phyloP scores from a whole-genome alignment of 2,888 invertebrate species.

The Mystacides longicornis region DNA sequence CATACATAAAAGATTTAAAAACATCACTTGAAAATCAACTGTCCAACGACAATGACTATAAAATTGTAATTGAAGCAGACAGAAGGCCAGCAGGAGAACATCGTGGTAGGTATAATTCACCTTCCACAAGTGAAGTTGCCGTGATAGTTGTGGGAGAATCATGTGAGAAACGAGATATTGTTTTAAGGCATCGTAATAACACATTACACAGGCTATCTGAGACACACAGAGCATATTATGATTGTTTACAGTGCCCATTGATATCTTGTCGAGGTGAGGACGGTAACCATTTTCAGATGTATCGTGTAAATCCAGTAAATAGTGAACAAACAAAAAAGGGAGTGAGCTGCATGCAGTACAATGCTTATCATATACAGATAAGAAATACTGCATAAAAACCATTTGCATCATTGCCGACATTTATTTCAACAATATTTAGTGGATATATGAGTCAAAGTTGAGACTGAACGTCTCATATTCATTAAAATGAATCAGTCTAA shows the following conservation, averaged over 20 bases:
- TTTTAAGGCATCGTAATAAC: neutral
- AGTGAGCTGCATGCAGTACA: neutral
- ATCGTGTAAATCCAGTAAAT: neutral
- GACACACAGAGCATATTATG: neutral
- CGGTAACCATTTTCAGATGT: neutral
- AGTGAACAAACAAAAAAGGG: neutral
- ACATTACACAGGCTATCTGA: neutral
- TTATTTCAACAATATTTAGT: slow-evolving; percentile 1
- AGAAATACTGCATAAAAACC: neutral
- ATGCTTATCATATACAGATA: slow-evolving; percentile 2
- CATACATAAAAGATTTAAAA: neutral
- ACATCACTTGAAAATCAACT: slow-evolving; percentile 1
- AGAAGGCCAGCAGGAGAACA: neutral
- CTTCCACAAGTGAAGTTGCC: neutral
- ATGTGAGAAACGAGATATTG: neutral
- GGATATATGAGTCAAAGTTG: slow-evolving; percentile 26
- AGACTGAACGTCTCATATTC: slow-evolving; percentile 26
- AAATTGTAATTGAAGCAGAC: neutral
- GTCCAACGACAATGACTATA: neutral
- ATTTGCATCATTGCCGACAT: neutral
- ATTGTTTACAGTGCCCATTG: neutral
- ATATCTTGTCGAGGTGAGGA: slow-evolving; percentile 4
- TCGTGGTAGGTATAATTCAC: neutral
- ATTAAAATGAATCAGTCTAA: slow-evolving; percentile 26
- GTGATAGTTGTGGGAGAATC: neutral